A percentile compares a stretch with the other conserved stretches of the same genome.
These are phyloP conservation scores for Parus major DNA, from an alignment of 2,113 vertebrate species.

Conservation along the genomic window DNA sequence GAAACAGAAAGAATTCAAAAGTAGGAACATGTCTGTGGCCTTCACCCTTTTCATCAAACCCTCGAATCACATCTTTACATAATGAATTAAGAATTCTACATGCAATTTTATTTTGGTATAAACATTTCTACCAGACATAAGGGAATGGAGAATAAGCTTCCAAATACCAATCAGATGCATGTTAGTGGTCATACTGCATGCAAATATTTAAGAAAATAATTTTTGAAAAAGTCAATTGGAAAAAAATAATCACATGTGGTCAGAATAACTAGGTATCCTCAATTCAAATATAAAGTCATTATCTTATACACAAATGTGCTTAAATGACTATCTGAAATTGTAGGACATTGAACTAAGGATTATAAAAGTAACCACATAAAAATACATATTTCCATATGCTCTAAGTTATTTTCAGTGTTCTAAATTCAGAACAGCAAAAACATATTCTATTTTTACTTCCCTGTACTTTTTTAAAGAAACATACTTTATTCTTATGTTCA, in stretches of 20 bases:
- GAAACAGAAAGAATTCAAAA: neutral
- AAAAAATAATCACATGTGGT: neutral
- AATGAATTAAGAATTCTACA: neutral
- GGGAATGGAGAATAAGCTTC: neutral
- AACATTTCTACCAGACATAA: neutral
- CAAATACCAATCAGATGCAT: neutral
- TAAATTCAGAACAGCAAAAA: neutral
- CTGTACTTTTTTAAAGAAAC: neutral
- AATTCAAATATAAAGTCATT: neutral
- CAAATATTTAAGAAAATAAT: neutral
- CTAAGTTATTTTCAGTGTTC: neutral
- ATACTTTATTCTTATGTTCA: neutral
- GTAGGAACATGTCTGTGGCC: rapidly evolving
- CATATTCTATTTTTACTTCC: neutral
- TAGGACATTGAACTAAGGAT: neutral
- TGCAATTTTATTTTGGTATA: neutral
- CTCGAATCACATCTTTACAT: neutral
- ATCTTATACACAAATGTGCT: neutral
- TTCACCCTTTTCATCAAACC: neutral
- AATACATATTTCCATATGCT: neutral
- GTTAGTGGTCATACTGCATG: neutral
- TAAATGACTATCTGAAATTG: neutral
- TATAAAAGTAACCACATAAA: neutral
- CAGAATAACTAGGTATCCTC: neutral
- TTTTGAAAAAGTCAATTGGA: neutral